A percentile compares a stretch with the other conserved stretches of the same genome.
Evolutionary conservation across 2,797 vertebrate genomes (phyloP).

Genomic region (Arctocebus calabarensis): DNA sequence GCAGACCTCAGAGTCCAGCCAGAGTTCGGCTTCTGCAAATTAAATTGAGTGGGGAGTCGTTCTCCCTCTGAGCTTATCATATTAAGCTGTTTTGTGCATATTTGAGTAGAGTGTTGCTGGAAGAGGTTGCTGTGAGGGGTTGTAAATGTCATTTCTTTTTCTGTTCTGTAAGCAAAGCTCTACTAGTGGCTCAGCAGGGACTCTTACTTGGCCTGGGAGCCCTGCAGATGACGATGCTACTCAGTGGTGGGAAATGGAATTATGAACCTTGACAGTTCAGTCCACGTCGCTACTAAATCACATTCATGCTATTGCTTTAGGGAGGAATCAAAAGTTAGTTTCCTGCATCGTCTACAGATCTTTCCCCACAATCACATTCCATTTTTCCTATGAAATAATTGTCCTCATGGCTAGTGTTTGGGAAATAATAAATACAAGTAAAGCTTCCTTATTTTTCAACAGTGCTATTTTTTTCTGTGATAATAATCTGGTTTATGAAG

Average conservation of each 20-base stretch:
- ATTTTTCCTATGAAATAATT: neutral
- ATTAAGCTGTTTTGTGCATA: neutral
- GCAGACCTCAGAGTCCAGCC: fast-evolving
- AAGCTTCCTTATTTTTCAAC: neutral
- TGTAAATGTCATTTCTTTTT: neutral
- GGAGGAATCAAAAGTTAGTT: neutral
- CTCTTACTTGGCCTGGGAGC: neutral
- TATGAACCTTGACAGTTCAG: neutral
- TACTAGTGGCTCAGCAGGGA: neutral
- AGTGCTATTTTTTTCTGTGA: neutral
- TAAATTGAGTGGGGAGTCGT: neutral
- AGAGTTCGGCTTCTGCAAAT: neutral
- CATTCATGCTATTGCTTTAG: neutral
- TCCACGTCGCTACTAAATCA: neutral
- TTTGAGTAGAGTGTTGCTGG: neutral
- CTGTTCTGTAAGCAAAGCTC: neutral
- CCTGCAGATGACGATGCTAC: neutral
- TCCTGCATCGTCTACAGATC: neutral
- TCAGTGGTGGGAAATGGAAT: neutral
- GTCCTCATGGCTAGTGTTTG: neutral
- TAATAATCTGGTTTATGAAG: neutral
- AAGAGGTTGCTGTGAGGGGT: neutral
- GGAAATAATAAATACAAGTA: neutral
- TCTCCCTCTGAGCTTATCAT: neutral
- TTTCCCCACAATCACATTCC: neutral